phyloP scores from a whole-genome alignment of 2,797 vertebrate species.

The Schizopygopsis malacanthus region DNA sequence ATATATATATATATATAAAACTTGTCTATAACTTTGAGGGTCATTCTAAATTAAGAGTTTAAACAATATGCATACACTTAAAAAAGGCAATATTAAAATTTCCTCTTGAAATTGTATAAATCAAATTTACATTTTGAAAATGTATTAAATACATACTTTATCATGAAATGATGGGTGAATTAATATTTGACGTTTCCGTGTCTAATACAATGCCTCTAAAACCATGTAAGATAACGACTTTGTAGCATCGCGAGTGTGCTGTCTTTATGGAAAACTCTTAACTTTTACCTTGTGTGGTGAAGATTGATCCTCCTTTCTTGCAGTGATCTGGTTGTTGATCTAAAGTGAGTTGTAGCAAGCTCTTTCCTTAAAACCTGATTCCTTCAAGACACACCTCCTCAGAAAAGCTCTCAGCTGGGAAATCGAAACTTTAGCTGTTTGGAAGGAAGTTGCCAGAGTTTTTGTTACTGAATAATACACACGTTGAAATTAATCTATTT shows the following conservation, averaged over 20 bases:
- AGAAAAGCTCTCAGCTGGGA: background rate
- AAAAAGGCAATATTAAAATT: background rate
- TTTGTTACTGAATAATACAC: background rate
- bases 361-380: background rate
- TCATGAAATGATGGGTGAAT: background rate
- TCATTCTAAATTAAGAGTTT: background rate
- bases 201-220: background rate
- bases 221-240: background rate
- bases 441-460: background rate
- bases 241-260: background rate
- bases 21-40: background rate
- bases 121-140: background rate
- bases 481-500: background rate
- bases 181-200: background rate
- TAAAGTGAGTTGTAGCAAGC: too few species aligned
- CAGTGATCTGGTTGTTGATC: background rate
- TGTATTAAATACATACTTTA: background rate
- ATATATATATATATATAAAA: too few species aligned
- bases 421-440: conserved; percentile 9
- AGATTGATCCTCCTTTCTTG: background rate
- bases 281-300: background rate
- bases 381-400: background rate
- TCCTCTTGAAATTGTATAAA: background rate
- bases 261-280: background rate
- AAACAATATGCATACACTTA: background rate